phyloP scores from a whole-genome alignment of 2,113 vertebrate genomes.

The Phalacrocorax pelagicus region DNA sequence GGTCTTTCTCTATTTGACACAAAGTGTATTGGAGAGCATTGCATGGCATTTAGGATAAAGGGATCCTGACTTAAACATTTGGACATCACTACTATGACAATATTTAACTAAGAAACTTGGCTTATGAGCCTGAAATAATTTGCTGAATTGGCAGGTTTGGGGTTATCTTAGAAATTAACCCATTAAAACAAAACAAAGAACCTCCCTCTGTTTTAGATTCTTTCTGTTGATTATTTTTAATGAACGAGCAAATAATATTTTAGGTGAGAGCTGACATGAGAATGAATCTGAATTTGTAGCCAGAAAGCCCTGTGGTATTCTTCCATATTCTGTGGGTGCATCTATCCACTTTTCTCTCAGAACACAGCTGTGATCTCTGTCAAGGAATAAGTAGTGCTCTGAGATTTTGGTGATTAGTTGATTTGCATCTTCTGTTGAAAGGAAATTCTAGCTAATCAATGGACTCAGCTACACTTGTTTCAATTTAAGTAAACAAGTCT shows the following conservation, averaged over 20 bases:
- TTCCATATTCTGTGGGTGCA: not conserved
- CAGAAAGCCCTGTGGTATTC: slow-evolving; percentile 19
- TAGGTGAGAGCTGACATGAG: slow-evolving; percentile 7
- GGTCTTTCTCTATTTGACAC: not conserved
- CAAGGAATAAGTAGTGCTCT: not conserved
- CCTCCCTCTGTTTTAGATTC: not conserved
- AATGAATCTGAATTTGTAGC: slow-evolving; percentile 6
- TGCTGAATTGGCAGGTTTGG: not conserved
- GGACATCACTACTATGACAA: not conserved
- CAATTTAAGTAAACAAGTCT: slow-evolving; percentile 64
- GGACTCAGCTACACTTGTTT: slow-evolving; percentile 54
- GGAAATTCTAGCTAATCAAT: slow-evolving; percentile 66
- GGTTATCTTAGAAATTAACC: not conserved
- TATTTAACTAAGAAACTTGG: not conserved
- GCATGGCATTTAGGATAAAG: not conserved
- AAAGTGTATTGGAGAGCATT: not conserved
- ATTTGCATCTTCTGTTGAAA: slow-evolving; percentile 70
- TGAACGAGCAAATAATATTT: not conserved
- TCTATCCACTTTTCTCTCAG: not conserved
- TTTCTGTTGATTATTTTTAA: slow-evolving; percentile 47
- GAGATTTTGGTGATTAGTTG: not conserved
- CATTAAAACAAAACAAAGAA: not conserved
- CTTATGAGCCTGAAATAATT: slow-evolving; percentile 12
- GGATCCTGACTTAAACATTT: not conserved
- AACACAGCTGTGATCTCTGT: not conserved